Percentiles rank a stretch among this genome's conserved stretches.
Conservation (phyloP, 2,888 invertebrate genomes). For the Phaedon cochleariae region DNA sequence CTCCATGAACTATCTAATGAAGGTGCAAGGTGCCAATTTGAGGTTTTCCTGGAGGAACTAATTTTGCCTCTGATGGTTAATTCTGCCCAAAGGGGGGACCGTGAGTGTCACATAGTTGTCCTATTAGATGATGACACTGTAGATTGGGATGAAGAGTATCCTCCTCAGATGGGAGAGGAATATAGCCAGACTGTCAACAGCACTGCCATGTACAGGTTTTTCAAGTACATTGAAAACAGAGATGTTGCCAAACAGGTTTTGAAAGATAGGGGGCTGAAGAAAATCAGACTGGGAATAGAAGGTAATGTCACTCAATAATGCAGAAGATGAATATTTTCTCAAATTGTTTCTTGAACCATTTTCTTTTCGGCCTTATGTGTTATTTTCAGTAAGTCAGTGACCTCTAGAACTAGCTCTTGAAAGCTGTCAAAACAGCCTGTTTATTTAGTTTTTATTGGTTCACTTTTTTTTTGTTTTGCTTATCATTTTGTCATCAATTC, state of each 20-base stretch:
- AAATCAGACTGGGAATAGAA: slow-evolving; percentile 97
- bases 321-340: no score
- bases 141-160: slow-evolving; percentile 99
- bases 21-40: slow-evolving; percentile 97
- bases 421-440: no score
- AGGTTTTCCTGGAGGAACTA: slow-evolving; percentile 92
- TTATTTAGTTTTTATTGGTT: no score
- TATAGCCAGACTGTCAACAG: slow-evolving; percentile 97
- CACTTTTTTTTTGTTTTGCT: no score
- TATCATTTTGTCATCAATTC: no score
- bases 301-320: slow-evolving; percentile 58
- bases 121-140: slow-evolving; percentile 93
- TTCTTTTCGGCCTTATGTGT: no score
- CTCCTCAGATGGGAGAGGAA: slow-evolving; percentile 99
- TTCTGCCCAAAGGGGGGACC: slow-evolving; percentile 91
- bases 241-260: slow-evolving; percentile 99
- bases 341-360: no score
- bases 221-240: slow-evolving; percentile 99
- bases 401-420: no score
- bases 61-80: slow-evolving; percentile 97
- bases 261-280: slow-evolving; percentile 98
- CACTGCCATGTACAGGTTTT: slow-evolving; percentile 96
- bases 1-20: slow-evolving; percentile 98
- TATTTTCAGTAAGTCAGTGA: no score
- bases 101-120: slow-evolving; percentile 97